A percentile compares a stretch with the other conserved stretches of the same genome.
These are phyloP conservation scores for Sinhomidia bicolor DNA, from an alignment of 2,888 invertebrate species.

Conservation along the genomic window DNA sequence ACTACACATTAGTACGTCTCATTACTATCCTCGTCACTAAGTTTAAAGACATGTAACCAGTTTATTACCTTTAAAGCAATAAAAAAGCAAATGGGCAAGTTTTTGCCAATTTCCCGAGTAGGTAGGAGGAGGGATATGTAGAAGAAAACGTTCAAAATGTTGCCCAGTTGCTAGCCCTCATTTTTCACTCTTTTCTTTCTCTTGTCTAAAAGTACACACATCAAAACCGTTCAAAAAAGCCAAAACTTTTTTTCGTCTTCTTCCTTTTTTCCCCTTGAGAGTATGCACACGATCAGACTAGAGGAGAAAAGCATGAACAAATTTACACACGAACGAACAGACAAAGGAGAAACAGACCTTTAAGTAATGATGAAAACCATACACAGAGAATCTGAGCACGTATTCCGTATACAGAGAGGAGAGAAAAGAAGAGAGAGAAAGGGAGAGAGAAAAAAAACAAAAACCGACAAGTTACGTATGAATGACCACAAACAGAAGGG, in stretches of 20 bases:
- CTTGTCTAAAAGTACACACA: background rate
- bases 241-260: no score
- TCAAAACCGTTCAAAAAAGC: background rate
- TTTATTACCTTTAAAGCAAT: background rate
- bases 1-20: no score
- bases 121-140: no score
- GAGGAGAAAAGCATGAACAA: background rate
- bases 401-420: background rate
- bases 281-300: background rate
- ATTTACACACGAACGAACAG: background rate
- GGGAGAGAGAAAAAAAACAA: background rate
- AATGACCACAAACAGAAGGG: background rate
- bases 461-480: slow-evolving; percentile 26
- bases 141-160: background rate
- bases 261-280: background rate
- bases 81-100: background rate
- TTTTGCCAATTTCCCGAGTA: background rate
- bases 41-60: background rate
- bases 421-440: background rate
- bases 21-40: no score
- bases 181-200: background rate
- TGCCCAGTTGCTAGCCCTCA: background rate
- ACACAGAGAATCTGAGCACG: background rate
- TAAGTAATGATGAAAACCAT: background rate
- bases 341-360: background rate